Percentiles rank a stretch among this genome's conserved stretches.
Conservation (phyloP, 1,140 invertebrate species). For the Penaeus chinensis region DNA sequence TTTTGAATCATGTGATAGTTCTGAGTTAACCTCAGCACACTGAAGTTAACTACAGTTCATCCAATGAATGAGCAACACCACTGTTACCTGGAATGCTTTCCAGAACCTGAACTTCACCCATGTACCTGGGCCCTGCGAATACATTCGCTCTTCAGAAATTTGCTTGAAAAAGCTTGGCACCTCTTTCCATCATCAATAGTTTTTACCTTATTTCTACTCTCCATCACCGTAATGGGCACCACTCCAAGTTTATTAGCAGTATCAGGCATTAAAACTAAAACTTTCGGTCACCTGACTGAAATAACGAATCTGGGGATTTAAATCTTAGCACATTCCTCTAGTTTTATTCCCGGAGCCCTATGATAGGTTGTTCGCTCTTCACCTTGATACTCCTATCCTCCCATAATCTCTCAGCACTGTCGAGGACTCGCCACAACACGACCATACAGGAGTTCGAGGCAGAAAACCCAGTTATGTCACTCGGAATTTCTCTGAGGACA, state of each 20-base stretch:
- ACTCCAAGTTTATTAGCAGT: slow-evolving; percentile 32
- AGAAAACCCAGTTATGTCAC: too few relatives aligned
- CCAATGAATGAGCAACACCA: too few relatives aligned
- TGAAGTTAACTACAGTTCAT: too few relatives aligned
- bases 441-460: slow-evolving; percentile 13
- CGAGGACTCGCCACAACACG: neutral
- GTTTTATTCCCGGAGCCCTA: slow-evolving; percentile 17
- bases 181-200: neutral
- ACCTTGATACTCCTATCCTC: neutral
- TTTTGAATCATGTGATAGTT: too few relatives aligned
- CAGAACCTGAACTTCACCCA: too few relatives aligned
- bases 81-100: too few relatives aligned
- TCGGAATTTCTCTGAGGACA: slow-evolving; percentile 21
- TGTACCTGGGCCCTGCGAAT: neutral
- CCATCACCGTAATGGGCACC: neutral
- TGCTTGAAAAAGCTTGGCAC: neutral
- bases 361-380: neutral
- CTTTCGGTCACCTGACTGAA: too few relatives aligned
- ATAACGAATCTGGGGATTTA: too few relatives aligned
- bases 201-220: neutral
- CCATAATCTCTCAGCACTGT: neutral
- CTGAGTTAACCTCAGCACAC: too few relatives aligned
- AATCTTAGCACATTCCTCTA: slow-evolving; percentile 15
- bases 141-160: neutral
- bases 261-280: neutral